Evolutionary conservation across 2,113 vertebrate species (phyloP).

Genomic region (Parus major): DNA sequence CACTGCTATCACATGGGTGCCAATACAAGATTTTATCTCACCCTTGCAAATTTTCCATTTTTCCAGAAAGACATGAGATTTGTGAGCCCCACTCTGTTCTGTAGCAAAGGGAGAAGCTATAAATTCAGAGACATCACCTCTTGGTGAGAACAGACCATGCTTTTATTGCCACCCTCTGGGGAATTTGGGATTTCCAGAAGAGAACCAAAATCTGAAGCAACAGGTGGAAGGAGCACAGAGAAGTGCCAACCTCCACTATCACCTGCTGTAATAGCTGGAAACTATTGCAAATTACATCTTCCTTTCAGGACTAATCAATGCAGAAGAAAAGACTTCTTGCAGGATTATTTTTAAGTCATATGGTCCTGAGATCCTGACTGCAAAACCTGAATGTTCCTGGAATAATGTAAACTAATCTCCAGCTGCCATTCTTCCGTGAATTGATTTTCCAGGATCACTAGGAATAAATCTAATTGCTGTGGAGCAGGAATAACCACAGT

Average conservation of each 20-base stretch:
- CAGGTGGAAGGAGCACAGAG: not conserved
- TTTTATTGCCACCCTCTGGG: not conserved
- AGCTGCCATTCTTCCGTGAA: not conserved
- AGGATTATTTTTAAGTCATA: not conserved
- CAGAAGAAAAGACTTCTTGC: not conserved
- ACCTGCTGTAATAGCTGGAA: not conserved
- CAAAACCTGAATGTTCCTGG: not conserved
- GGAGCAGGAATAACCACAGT: not conserved
- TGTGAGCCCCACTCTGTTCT: not conserved
- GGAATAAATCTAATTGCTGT: not conserved
- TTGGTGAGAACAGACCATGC: accelerated
- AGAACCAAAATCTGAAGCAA: not conserved
- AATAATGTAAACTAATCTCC: not conserved
- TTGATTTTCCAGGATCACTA: not conserved
- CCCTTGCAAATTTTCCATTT: not conserved
- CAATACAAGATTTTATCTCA: not conserved
- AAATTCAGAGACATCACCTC: accelerated
- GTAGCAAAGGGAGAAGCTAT: not conserved
- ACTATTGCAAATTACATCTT: not conserved
- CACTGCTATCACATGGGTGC: not conserved
- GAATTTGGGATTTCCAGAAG: not conserved
- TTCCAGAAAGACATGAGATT: not conserved
- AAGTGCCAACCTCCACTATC: not conserved
- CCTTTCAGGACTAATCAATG: not conserved
- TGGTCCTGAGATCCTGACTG: not conserved